Conservation (phyloP, 2,888 invertebrate species). For the Melinaea marsaeus region DNA sequence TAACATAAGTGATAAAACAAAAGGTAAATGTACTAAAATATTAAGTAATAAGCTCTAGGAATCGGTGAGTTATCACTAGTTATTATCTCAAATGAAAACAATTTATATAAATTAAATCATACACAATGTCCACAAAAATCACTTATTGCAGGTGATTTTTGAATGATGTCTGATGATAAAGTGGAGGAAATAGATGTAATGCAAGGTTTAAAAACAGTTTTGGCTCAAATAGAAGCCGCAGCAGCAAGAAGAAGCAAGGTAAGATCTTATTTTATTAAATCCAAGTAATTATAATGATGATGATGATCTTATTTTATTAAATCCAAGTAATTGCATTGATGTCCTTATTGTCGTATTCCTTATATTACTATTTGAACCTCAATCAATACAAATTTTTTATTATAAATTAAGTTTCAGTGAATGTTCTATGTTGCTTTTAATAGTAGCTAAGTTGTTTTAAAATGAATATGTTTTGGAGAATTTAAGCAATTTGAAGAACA, state of each 20-base stretch:
- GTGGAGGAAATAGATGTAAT: conserved; percentile 61
- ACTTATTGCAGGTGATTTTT: neutral
- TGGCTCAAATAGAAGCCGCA: conserved; percentile 79
- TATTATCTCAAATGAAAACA: no score
- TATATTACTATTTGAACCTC: no score
- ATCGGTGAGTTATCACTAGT: neutral
- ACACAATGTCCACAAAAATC: no score
- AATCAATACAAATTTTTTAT: no score
- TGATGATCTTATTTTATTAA: conserved; percentile 13
- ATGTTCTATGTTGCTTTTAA: no score
- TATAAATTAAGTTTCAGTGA: no score
- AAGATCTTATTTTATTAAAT: conserved; percentile 31
- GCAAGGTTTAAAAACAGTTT: conserved; percentile 77
- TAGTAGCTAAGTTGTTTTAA: no score
- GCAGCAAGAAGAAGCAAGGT: conserved; percentile 78
- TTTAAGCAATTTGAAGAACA: no score
- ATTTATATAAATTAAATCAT: neutral
- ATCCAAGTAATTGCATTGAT: neutral
- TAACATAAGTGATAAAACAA: neutral
- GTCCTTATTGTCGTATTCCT: no score
- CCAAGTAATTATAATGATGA: no score
- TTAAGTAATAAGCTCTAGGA: neutral
- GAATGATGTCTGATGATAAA: conserved; percentile 34
- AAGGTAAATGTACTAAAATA: neutral
- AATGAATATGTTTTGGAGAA: no score